phyloP scores from a whole-genome alignment of 2,888 invertebrate species.

The Aelia acuminata region DNA sequence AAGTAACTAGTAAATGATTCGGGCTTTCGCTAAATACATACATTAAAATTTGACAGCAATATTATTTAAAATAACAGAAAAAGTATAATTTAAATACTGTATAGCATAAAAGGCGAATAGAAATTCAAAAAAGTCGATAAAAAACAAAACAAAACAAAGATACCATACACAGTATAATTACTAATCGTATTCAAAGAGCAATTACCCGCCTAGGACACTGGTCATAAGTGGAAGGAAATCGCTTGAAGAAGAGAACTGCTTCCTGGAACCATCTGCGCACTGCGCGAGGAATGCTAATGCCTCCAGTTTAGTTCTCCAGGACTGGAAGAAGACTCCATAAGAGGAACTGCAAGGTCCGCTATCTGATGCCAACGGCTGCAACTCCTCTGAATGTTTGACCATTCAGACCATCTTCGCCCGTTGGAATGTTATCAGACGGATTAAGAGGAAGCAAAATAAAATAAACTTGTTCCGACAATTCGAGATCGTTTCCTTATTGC shows the following conservation, averaged over 20 bases:
- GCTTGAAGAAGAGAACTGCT: slow-evolving; percentile 14
- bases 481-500: background rate
- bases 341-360: slow-evolving; percentile 16
- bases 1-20: too few relatives aligned
- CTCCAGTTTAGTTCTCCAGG: background rate
- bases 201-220: background rate
- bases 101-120: too few relatives aligned
- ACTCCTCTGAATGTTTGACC: background rate
- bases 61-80: too few relatives aligned
- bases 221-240: background rate
- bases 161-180: background rate
- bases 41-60: too few relatives aligned
- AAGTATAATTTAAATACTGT: too few relatives aligned
- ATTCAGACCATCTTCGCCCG: background rate
- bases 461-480: background rate
- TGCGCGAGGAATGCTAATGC: slow-evolving; percentile 16
- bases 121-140: too few relatives aligned
- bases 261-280: background rate
- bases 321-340: background rate
- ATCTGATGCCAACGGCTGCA: slow-evolving; percentile 4
- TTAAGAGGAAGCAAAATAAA: background rate
- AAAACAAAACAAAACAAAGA: too few relatives aligned
- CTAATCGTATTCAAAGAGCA: background rate
- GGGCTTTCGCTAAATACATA: too few relatives aligned
- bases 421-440: slow-evolving; percentile 4